Conservation (phyloP, 2,888 invertebrate species). For the Hetaerina titia region DNA sequence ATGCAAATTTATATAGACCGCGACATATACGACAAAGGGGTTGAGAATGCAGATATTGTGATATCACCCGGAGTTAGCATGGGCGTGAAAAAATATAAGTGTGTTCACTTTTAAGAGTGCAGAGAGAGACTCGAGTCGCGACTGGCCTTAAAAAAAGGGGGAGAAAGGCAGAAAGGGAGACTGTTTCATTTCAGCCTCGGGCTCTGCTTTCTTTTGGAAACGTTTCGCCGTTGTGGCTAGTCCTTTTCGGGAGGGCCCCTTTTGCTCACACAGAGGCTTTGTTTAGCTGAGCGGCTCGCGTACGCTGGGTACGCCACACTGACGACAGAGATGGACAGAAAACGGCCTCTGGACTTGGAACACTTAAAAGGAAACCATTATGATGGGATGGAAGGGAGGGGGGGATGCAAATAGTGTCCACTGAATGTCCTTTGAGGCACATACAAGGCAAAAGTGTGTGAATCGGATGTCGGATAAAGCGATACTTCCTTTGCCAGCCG, state of each 20-base stretch:
- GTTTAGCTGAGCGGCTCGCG: slow-evolving; percentile 18
- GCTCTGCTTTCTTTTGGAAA: background rate
- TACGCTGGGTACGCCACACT: background rate
- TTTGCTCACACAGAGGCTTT: background rate
- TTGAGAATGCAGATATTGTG: no score
- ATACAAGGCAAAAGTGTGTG: background rate
- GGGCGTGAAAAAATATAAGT: background rate
- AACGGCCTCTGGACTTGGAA: slow-evolving; percentile 45
- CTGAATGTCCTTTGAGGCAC: background rate
- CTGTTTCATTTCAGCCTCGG: background rate
- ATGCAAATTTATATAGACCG: no score
- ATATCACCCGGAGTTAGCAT: background rate
- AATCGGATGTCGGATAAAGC: background rate
- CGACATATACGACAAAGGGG: no score
- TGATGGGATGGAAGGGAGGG: background rate
- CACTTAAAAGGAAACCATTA: slow-evolving; percentile 42
- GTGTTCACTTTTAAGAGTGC: background rate
- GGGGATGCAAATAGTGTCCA: background rate
- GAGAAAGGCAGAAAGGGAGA: background rate
- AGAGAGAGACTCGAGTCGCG: background rate
- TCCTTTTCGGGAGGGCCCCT: background rate
- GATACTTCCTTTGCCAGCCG: background rate
- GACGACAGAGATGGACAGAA: slow-evolving; percentile 50
- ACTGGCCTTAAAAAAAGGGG: no score
- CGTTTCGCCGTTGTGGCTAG: background rate